A percentile compares a stretch with the other conserved stretches of the same genome.
These are phyloP conservation scores for Artemia franciscana DNA, from an alignment of 1,140 invertebrate species.

Conservation along the genomic window DNA sequence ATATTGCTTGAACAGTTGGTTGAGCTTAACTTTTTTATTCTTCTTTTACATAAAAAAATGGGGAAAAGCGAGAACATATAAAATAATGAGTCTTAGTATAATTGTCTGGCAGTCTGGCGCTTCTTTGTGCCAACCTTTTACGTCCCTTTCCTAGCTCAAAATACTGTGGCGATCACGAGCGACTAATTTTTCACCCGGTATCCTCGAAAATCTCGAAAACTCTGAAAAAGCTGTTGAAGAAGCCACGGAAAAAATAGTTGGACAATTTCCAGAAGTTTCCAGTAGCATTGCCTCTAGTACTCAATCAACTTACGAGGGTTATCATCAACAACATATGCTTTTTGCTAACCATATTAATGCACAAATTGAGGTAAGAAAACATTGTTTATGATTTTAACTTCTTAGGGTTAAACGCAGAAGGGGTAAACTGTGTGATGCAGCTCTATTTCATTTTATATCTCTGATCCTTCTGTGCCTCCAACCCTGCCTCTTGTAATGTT, in stretches of 20 bases:
- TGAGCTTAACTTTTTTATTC: too few species aligned
- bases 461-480: too few species aligned
- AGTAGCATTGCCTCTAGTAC: slow-evolving; percentile 44
- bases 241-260: slow-evolving; percentile 55
- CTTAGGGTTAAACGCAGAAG: too few species aligned
- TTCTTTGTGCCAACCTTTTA: slow-evolving; percentile 1
- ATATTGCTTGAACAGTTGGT: too few species aligned
- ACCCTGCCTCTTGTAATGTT: too few species aligned
- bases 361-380: slow-evolving; percentile 45
- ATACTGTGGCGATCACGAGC: slow-evolving; percentile 87
- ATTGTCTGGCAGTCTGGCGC: too few species aligned
- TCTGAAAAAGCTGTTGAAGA: slow-evolving; percentile 52
- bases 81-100: too few species aligned
- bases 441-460: too few species aligned
- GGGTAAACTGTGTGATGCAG: too few species aligned
- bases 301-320: slow-evolving; percentile 47
- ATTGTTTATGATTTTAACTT: too few species aligned
- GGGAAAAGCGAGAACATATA: too few species aligned
- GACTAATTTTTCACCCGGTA: slow-evolving; percentile 65
- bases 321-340: slow-evolving; percentile 77
- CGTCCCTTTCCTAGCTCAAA: slow-evolving; percentile 31
- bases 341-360: slow-evolving; percentile 73
- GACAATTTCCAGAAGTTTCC: slow-evolving; percentile 47
- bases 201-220: slow-evolving; percentile 58
- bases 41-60: too few species aligned